phyloP scores from a whole-genome alignment of 2,888 invertebrate species.

The Dromius quadrimaculatus region DNA sequence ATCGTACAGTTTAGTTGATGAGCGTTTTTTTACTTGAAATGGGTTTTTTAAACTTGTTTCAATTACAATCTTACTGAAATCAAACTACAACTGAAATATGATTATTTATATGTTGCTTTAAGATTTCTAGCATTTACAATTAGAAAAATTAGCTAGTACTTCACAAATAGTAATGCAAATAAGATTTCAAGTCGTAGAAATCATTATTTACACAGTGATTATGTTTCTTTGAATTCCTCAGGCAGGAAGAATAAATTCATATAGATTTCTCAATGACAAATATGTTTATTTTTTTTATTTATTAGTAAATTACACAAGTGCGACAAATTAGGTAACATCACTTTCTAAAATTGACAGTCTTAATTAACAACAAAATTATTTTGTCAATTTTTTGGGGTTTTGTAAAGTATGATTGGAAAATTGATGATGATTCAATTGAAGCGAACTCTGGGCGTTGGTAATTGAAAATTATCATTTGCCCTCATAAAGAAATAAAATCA shows the following conservation, averaged over 20 bases:
- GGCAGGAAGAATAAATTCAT: not conserved
- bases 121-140: not conserved
- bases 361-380: constrained; percentile 4
- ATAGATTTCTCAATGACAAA: constrained; percentile 13
- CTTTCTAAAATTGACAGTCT: constrained; percentile 1
- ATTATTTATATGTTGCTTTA: not conserved
- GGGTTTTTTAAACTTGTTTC: no score
- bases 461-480: not conserved
- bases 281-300: not conserved
- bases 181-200: not conserved
- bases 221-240: not conserved
- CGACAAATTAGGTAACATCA: not conserved
- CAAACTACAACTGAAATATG: no score
- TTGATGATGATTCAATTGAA: constrained; percentile 5
- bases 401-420: not conserved
- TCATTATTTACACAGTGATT: not conserved
- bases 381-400: not conserved
- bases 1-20: no score
- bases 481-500: not conserved
- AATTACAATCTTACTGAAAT: no score
- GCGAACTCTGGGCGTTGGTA: not conserved
- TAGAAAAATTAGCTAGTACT: no score
- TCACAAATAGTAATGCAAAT: not conserved
- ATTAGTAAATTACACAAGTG: constrained; percentile 4
- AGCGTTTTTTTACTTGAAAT: no score